Percentiles rank a stretch among this genome's conserved stretches.
Conservation (phyloP, 2,888 invertebrate genomes). For the Micoletzkya japonica region DNA sequence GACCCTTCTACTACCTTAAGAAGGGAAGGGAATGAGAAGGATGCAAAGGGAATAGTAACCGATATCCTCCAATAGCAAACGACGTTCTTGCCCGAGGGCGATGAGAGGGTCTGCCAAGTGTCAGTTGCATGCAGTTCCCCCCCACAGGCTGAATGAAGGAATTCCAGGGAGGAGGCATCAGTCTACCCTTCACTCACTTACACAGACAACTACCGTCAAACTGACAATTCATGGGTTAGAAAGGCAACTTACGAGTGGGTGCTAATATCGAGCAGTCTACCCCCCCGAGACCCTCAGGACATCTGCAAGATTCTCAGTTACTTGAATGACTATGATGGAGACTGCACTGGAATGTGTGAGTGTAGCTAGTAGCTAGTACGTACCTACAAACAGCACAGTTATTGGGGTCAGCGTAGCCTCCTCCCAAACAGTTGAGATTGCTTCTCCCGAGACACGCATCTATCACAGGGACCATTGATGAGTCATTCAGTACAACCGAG, state of each 20-base stretch:
- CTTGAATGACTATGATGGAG: constrained; percentile 51
- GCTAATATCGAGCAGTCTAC: constrained; percentile 58
- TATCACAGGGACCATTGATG: constrained; percentile 29
- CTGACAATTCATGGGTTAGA: too few relatives aligned
- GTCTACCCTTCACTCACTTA: not conserved
- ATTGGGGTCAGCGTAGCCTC: constrained; percentile 63
- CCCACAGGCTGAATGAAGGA: constrained; percentile 52
- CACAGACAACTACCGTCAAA: too few relatives aligned
- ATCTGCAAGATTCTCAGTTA: constrained; percentile 48
- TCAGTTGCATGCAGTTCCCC: constrained; percentile 58
- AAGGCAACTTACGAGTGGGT: constrained; percentile 55
- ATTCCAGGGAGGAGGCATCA: too few relatives aligned
- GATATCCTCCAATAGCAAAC: constrained; percentile 63
- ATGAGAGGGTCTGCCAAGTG: constrained; percentile 60
- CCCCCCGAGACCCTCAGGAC: constrained; percentile 63
- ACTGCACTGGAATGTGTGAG: too few relatives aligned
- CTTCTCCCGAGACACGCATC: constrained; percentile 49
- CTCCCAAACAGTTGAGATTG: constrained; percentile 54
- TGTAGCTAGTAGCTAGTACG: constrained; percentile 61
- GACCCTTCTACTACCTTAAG: constrained; percentile 55
- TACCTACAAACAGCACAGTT: constrained; percentile 58
- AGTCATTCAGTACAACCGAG: too few relatives aligned
- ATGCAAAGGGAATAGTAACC: constrained; percentile 38
- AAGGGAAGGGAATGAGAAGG: too few relatives aligned
- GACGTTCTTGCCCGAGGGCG: constrained; percentile 56